Evolutionary conservation across 2,888 invertebrate species (phyloP), one percentile per base, ranked within the genome.

Genomic region (Scaptomyza caliginosa): DNA sequence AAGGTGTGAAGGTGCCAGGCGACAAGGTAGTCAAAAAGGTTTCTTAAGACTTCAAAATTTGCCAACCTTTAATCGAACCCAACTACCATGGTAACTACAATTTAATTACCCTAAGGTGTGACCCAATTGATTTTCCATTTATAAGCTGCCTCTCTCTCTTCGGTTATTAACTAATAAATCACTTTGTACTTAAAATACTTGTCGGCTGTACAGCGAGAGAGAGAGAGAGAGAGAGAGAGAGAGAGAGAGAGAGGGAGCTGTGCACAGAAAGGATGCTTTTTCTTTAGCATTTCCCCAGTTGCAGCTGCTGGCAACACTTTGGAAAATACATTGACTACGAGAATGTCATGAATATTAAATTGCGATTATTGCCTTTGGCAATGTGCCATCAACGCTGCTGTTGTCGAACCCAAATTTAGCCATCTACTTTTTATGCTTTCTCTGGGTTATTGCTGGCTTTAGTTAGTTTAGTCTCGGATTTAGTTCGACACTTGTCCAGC

Each of bases 291-390:
- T 39, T 60, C 48, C 57, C 65, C 58, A 64, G 59, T 64, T 56
- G 77, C 70, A 71, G 63, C 69, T 74, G 46, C 63, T 68, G 77
- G 71, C 57, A 71, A 64, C 71, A 86, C 64, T 82, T 74, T 59
- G 60, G 63, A 63, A 84, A 86, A 84, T 77, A 86, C 84, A 86
- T 84, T 74, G 85, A 76, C 82, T 86, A 72, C 70, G 74, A 74
- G 74, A 76, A 64, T 64, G 76, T 67, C 83, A 84, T 84, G 87
- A 86, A 84, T 84, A 84, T 84, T 86, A 84, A 86, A 84, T 84
- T 86, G 82, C 71, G 76, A 86, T 86, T 86, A 83, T 83, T 83
- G 83, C 83, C 83, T 55, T 72, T 74, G 85, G 83, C 86, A 72
- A 66, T 74, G 67, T 77, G 77, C 65, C 17, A 26, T 32, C 43